A percentile compares a stretch with the other conserved stretches of the same genome.
phyloP scores from a whole-genome alignment of 2,797 vertebrate genomes.

The Rhincodon typus region DNA sequence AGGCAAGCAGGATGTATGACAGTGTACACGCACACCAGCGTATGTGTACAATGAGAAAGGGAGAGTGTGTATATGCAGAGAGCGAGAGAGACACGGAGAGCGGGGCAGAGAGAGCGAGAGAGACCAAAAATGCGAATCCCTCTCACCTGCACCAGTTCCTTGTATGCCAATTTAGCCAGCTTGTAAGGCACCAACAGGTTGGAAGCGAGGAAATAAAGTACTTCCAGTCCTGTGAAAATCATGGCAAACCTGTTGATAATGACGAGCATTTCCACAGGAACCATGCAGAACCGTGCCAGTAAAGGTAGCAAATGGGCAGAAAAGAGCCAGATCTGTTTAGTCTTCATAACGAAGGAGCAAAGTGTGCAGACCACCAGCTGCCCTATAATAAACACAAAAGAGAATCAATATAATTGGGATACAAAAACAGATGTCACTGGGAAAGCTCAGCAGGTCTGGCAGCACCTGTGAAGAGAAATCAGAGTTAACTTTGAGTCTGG shows the following conservation, averaged over 20 bases:
- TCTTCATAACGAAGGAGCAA: conserved; percentile 97
- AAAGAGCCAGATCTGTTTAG: conserved; percentile 97
- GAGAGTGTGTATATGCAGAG: not conserved
- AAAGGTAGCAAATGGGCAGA: conserved; percentile 96
- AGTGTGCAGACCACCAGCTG: conserved; percentile 95
- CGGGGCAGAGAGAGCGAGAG: not conserved
- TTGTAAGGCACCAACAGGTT: conserved; percentile 95
- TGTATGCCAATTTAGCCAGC: conserved; percentile 90
- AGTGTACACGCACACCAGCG: too few relatives aligned
- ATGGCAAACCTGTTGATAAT: conserved; percentile 96
- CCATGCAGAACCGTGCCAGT: conserved; percentile 87
- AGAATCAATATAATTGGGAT: not conserved
- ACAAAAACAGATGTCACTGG: too few relatives aligned
- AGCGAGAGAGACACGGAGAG: too few relatives aligned
- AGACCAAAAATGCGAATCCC: too few relatives aligned
- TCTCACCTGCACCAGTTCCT: conserved; percentile 93
- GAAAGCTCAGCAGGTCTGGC: too few relatives aligned
- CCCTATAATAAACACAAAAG: conserved; percentile 61
- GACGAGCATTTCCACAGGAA: conserved; percentile 89
- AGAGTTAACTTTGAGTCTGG: too few relatives aligned
- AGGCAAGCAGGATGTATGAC: not conserved
- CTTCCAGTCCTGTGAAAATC: conserved; percentile 97
- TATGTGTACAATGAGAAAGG: too few relatives aligned
- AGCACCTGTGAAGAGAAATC: too few relatives aligned
- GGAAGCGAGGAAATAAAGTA: conserved; percentile 91